A percentile compares a stretch with the other conserved stretches of the same genome.
These are phyloP conservation scores for Hemicentrotus pulcherrimus DNA, from an alignment of 35 echinoderm and acorn worm species.

Conservation along the genomic window DNA sequence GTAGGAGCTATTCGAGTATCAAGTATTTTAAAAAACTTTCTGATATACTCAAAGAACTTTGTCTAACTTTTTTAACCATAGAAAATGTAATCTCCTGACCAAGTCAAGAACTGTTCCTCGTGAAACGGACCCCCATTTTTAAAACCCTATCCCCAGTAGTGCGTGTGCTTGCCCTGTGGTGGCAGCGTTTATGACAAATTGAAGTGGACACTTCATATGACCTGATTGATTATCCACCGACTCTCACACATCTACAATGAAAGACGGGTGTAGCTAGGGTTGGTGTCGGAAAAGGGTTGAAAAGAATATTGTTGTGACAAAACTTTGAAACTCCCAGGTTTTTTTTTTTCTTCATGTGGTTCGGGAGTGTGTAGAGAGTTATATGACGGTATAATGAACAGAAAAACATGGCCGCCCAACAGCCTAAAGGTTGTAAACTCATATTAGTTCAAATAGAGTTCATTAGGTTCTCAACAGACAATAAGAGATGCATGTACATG, in stretches of 20 bases:
- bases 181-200: slow-evolving; percentile 39
- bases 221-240: slow-evolving; percentile 31
- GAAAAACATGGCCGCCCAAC: too few relatives aligned
- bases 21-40: too few relatives aligned
- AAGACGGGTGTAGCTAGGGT: background rate
- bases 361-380: background rate
- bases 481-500: too few relatives aligned
- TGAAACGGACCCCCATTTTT: background rate
- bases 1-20: too few relatives aligned
- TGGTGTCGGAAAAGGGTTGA: background rate
- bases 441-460: too few relatives aligned
- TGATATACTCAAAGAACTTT: background rate
- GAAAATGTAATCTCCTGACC: background rate
- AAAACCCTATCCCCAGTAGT: slow-evolving; percentile 2
- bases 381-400: too few relatives aligned
- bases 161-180: background rate
- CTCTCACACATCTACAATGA: background rate
- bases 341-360: background rate
- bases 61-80: background rate
- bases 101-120: background rate
- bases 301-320: background rate
- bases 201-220: slow-evolving; percentile 48
- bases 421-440: too few relatives aligned
- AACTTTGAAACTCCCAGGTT: background rate
- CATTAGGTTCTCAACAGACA: too few relatives aligned